Conservation (phyloP, 2,888 invertebrate genomes). For the Pomacea canaliculata region DNA sequence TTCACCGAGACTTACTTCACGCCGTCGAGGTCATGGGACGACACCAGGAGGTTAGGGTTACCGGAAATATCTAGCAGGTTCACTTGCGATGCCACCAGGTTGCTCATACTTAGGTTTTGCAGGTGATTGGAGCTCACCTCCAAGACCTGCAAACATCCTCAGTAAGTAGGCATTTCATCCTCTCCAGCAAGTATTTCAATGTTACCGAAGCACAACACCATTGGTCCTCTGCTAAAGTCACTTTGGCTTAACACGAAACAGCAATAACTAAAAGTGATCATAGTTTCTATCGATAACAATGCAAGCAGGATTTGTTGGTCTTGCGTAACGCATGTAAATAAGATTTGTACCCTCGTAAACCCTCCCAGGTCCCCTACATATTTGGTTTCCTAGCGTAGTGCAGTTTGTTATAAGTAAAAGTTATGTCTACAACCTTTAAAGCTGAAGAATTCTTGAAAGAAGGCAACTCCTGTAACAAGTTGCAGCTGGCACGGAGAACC, state of each 20-base stretch:
- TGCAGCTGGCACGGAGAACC: constrained; percentile 70
- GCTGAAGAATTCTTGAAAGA: constrained; percentile 67
- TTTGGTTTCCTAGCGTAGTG: too few species aligned
- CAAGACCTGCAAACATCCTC: constrained; percentile 64
- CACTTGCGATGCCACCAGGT: constrained; percentile 68
- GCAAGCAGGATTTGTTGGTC: too few species aligned
- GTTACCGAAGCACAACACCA: too few species aligned
- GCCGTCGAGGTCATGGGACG: constrained; percentile 59
- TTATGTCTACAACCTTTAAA: constrained; percentile 60
- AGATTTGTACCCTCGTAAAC: too few species aligned
- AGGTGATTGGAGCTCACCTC: constrained; percentile 71
- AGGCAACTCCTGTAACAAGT: constrained; percentile 68
- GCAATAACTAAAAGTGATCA: not conserved
- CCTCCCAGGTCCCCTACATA: too few species aligned
- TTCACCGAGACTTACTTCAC: constrained; percentile 56
- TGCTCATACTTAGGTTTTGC: constrained; percentile 64
- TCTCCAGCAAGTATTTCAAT: too few species aligned
- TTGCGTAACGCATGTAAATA: too few species aligned
- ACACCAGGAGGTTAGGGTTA: constrained; percentile 67
- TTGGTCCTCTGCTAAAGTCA: too few species aligned
- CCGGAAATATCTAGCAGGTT: constrained; percentile 71
- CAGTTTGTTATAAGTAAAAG: too few species aligned
- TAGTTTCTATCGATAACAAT: too few species aligned
- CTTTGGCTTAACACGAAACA: not conserved
- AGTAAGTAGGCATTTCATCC: not conserved